Evolutionary conservation across 2,797 vertebrate species (phyloP).

Genomic region (Sebastes hopkinsi): DNA sequence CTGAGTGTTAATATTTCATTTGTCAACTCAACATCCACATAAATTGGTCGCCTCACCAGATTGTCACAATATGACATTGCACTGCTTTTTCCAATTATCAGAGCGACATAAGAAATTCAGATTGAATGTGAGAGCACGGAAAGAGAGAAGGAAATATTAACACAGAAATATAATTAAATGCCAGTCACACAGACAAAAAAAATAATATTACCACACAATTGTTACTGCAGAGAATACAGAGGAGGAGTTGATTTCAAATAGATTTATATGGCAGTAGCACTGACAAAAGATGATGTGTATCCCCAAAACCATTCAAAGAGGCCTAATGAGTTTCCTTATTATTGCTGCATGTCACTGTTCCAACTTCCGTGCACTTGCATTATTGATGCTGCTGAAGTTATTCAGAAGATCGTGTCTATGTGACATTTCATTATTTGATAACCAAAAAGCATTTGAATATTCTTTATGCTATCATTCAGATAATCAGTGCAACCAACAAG

Average conservation of each 20-base stretch:
- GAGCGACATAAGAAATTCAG: slow-evolving; percentile 26
- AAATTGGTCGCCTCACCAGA: slow-evolving; percentile 8
- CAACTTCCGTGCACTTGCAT: slow-evolving; percentile 24
- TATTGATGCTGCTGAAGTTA: slow-evolving; percentile 41
- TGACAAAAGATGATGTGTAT: slow-evolving; percentile 41
- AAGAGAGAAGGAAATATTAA: slow-evolving; percentile 42
- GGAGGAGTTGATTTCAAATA: slow-evolving; percentile 23
- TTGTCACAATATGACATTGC: slow-evolving; percentile 32
- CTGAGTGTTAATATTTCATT: slow-evolving; percentile 37
- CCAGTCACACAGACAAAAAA: slow-evolving; percentile 38
- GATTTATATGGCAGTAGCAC: slow-evolving; percentile 12
- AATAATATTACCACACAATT: slow-evolving; percentile 9
- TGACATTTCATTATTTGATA: slow-evolving; percentile 46
- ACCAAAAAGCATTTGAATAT: slow-evolving; percentile 20
- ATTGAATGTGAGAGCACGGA: slow-evolving; percentile 28
- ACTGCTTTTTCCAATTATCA: slow-evolving; percentile 60
- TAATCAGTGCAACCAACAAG: slow-evolving; percentile 23
- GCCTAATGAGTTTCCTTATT: slow-evolving; percentile 45
- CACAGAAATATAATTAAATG: slow-evolving; percentile 61
- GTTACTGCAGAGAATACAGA: slow-evolving; percentile 18
- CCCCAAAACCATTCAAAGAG: slow-evolving; percentile 38
- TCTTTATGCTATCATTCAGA: slow-evolving; percentile 22
- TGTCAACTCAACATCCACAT: slow-evolving; percentile 24
- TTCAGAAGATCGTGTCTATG: slow-evolving; percentile 34
- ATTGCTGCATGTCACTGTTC: slow-evolving; percentile 20